Evolutionary conservation across 2,113 vertebrate species (phyloP).

Genomic region (Tor tambroides): DNA sequence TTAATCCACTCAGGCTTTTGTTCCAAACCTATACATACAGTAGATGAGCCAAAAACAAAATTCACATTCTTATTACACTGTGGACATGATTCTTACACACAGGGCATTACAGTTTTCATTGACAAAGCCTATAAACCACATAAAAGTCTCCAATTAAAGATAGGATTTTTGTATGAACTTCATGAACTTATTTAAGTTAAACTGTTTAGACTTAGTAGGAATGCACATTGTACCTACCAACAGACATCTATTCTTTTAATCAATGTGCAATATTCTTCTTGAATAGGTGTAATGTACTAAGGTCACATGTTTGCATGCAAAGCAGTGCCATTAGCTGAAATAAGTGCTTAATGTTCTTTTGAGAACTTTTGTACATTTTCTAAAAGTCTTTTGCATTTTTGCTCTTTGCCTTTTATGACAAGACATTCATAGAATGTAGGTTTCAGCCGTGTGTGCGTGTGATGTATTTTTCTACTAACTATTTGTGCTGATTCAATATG

Average conservation of each 20-base stretch:
- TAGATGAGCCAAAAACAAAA: conserved; percentile 17
- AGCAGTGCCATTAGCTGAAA: conserved; percentile 58
- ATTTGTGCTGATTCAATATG: conserved; percentile 51
- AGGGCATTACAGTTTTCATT: neutral
- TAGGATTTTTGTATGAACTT: neutral
- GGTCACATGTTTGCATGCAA: conserved; percentile 68
- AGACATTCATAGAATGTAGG: conserved; percentile 53
- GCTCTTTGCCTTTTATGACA: conserved; percentile 52
- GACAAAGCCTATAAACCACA: conserved; percentile 41
- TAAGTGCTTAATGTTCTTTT: conserved; percentile 53
- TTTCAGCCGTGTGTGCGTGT: conserved; percentile 49
- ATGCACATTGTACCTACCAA: conserved; percentile 35
- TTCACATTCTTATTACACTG: conserved; percentile 20
- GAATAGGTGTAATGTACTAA: conserved; percentile 56
- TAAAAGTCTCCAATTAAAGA: neutral
- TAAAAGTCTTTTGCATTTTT: conserved; percentile 55
- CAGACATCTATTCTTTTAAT: conserved; percentile 45
- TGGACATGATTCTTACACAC: conserved; percentile 17
- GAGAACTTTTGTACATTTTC: conserved; percentile 59
- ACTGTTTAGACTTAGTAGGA: conserved; percentile 29
- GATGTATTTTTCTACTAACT: conserved; percentile 54
- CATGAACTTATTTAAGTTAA: conserved; percentile 11
- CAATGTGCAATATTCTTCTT: conserved; percentile 59
- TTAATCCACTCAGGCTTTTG: neutral
- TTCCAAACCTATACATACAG: conserved; percentile 8